These are phyloP conservation scores for Alligator mississippiensis DNA, from an alignment of 2,113 vertebrate species.

Conservation along the genomic window DNA sequence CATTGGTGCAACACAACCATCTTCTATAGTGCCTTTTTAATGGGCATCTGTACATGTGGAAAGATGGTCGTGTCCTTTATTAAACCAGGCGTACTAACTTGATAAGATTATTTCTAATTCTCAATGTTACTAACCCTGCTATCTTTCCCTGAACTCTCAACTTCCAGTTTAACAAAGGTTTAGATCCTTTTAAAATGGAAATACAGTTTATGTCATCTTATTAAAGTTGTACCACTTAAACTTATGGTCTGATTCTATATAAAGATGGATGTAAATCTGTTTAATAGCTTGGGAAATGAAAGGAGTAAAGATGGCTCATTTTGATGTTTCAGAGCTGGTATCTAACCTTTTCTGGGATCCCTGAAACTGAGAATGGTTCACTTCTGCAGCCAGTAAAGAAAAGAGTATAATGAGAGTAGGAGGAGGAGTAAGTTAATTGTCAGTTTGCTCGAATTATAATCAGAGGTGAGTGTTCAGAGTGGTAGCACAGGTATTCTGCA, in stretches of 20 bases:
- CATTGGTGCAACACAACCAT: conserved; percentile 15
- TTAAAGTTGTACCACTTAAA: not conserved
- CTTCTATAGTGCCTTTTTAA: not conserved
- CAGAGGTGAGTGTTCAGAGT: not conserved
- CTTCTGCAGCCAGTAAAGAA: not conserved
- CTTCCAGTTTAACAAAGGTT: not conserved
- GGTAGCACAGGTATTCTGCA: not conserved
- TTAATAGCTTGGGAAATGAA: not conserved
- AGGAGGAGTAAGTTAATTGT: not conserved
- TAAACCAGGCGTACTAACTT: not conserved
- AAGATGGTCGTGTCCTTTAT: not conserved
- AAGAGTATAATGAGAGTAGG: not conserved
- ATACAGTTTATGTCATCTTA: not conserved
- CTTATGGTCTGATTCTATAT: not conserved
- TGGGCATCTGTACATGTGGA: not conserved
- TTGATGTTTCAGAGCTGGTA: not conserved
- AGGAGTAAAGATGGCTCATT: not conserved
- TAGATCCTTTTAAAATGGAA: not conserved
- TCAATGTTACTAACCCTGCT: not conserved
- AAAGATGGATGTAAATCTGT: not conserved
- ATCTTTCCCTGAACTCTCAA: not conserved
- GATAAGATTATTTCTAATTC: conserved; percentile 34
- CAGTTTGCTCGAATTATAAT: not conserved
- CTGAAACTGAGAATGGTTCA: not conserved
- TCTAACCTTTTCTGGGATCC: not conserved